Conservation (phyloP, 2,888 invertebrate species). For the Gastracanthus pulcherrimus region DNA sequence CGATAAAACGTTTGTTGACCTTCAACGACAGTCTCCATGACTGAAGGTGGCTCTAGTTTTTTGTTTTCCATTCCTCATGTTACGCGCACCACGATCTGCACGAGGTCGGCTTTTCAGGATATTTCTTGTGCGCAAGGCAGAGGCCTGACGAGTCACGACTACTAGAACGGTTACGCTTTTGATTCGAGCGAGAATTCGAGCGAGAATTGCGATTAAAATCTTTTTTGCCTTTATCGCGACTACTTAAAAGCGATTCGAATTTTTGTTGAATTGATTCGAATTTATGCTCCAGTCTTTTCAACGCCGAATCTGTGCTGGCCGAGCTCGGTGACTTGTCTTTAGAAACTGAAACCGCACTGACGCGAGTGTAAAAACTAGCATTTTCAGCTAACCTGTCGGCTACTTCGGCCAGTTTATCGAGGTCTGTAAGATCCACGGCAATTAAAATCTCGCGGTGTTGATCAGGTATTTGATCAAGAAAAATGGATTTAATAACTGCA, state of each 20-base stretch:
- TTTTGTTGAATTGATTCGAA: no score
- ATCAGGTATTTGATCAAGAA: neutral
- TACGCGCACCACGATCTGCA: slow-evolving; percentile 7
- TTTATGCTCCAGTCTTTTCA: neutral
- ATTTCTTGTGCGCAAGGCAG: neutral
- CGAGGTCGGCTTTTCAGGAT: neutral
- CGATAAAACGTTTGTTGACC: slow-evolving; percentile 27
- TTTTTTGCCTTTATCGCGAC: neutral
- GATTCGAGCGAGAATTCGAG: no score
- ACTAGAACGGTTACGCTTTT: neutral
- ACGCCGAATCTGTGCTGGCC: neutral
- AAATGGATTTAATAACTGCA: neutral
- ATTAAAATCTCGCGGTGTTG: neutral
- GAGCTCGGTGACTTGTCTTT: neutral
- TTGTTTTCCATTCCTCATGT: neutral
- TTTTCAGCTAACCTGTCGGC: neutral
- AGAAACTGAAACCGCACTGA: no score
- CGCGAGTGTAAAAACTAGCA: neutral
- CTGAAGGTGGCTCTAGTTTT: slow-evolving; percentile 9
- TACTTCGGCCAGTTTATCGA: neutral
- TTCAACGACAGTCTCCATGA: neutral
- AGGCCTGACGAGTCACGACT: neutral
- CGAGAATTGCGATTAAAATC: no score
- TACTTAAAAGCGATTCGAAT: no score
- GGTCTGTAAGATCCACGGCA: neutral